Base-by-base conservation (phyloP, 2,888 invertebrate species). In the Synanthedon tipuliformis region DNA sequence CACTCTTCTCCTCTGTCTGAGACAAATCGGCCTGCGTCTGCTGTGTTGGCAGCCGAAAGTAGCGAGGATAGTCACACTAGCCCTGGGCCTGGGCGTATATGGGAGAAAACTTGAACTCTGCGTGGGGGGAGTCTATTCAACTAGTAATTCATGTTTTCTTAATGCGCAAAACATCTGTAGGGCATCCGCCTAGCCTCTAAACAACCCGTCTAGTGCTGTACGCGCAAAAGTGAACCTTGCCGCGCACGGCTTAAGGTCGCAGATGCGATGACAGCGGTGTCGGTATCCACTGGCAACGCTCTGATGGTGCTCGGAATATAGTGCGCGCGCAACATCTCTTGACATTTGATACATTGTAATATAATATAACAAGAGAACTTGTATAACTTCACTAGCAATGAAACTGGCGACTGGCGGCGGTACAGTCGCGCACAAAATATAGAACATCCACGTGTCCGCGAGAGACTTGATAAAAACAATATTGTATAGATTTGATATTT, bases 101-200 rank as follows among this genome's bases (percentile, higher is more conserved):
- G 23, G 23, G 23, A 23, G 23, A 23, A 4, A 23, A 23, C 1
- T 4, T 5, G 5, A 4, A 23, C 1, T 4, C 23, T 23, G 23
- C 23, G 23, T 23, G 34, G 34, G 34, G 7, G 34, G 34, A 10
- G 27, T 3, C 69, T 65, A 73, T 69, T 71, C 63, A 68, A 73
- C 72, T 68, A 73, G 69, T 65, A 63, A 71, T 71, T 71, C 73
- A 74, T 73, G 75, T 78, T 75, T 73, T 75, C 71, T 68, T 70
- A 71, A 71, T 70, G 69, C 64, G 66, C 64, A 65, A 68, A 73
- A 75, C 75, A 76, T 73, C 70, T 73, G 72, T 66, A 66, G 59
- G 59, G 61, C 62, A 61, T 68, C 65, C 63, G 59, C 59, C 56
- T 53, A 62, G 59, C 59, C 56, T 53, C 53, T 55, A 54, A 54